A percentile compares a stretch with the other conserved stretches of the same genome.
Conservation (phyloP, 2,113 vertebrate genomes). For the Chauna torquata region DNA sequence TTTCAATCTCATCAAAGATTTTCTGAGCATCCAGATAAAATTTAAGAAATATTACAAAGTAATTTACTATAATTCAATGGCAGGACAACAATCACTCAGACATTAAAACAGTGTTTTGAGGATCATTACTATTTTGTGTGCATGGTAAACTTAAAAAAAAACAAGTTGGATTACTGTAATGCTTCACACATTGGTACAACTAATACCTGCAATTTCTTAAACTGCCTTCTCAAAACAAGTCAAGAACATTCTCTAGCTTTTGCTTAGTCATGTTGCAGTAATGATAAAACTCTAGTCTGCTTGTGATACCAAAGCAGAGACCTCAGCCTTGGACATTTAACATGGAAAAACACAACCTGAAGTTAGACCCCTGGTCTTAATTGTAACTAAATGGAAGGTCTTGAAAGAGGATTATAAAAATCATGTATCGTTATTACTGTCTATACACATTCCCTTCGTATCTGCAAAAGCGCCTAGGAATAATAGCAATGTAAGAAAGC, state of each 20-base stretch:
- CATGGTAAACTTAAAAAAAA: background rate
- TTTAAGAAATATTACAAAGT: background rate
- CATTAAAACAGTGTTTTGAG: background rate
- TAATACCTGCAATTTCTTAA: background rate
- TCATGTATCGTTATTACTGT: background rate
- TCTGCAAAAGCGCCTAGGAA: background rate
- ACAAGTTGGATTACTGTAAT: background rate
- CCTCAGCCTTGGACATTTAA: background rate
- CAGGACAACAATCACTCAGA: background rate
- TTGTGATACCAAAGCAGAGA: background rate
- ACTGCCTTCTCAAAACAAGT: background rate
- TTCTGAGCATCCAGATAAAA: background rate
- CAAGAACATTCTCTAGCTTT: background rate
- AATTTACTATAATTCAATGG: background rate
- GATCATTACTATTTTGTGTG: background rate
- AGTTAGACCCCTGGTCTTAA: background rate
- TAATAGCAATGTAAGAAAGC: background rate
- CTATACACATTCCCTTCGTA: background rate
- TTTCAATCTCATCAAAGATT: background rate
- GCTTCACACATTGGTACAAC: background rate
- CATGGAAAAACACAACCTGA: background rate
- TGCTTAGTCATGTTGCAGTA: background rate
- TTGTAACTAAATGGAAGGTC: background rate
- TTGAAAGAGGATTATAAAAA: background rate
- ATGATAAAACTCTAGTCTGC: background rate